Evolutionary conservation across 1,140 invertebrate species (phyloP), one percentile per base, ranked within the genome.

Genomic region (Drosophila hydei): DNA sequence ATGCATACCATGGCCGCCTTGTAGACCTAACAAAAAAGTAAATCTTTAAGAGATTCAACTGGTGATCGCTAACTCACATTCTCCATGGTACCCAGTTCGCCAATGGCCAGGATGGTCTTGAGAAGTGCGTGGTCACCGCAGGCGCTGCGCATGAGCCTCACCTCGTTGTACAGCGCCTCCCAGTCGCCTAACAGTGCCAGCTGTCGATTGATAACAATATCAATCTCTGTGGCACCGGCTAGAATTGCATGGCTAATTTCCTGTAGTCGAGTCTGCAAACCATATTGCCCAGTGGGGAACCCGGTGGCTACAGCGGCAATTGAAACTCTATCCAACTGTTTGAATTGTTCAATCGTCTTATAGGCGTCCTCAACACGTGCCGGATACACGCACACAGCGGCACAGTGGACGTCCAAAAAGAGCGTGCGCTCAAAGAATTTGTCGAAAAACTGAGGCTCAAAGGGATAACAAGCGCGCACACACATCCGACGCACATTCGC

Each of bases 341-440:
- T 93, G 65, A 95, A 90, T 47, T 92, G 92, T 60, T 94, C 93
- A 1, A 98, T 91, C 12, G 93, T 91, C 54, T 93, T 83, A 54
- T 94, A 92, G 62, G 95, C 96, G 92, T 97, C 95, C 25, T 92
- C 77, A 0, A 99, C 95, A 92, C 95, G 94, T 36, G 94, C 94
- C 11, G 98, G 98, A 93, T 99, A 99, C 2, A 99, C 97, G 93
- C 98, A 99, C 61, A 99, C 96, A 33, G 98, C 97, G 60, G 95
- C 98, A 43, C 95, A 96, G 59, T 92, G 91, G 16, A 93, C 69
- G 18, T 85, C 60, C 16, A 73, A 33, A 6, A 75, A 56, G 0
- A 91, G 70, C 1, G 68, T 75, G 68, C 69, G 93, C 23, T 78
- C 79, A 8, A 91, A 84, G 63, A 68, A 70, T 87, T 72, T 71